A percentile compares a stretch with the other conserved stretches of the same genome.
These are phyloP conservation scores for Eristalis arbustorum DNA, from an alignment of 2,888 invertebrate species.

Conservation along the genomic window DNA sequence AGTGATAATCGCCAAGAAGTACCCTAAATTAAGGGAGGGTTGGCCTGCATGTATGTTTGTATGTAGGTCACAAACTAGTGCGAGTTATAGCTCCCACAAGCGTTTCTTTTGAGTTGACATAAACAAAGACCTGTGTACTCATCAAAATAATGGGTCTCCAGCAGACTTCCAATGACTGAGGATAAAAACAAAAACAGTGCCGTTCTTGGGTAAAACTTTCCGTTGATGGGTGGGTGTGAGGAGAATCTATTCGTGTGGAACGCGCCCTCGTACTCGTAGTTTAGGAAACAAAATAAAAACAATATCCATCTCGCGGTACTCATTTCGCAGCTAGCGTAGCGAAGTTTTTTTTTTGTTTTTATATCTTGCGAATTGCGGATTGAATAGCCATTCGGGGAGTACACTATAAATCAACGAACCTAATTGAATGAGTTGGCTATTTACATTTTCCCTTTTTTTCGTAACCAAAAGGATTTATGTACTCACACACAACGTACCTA, in stretches of 20 bases:
- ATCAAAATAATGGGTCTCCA: background rate
- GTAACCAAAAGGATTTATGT: background rate
- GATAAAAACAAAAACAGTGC: slow-evolving; percentile 19
- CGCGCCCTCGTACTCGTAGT: background rate
- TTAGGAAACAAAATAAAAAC: slow-evolving; percentile 25
- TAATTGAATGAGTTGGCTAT: slow-evolving; percentile 57
- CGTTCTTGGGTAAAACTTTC: slow-evolving; percentile 38
- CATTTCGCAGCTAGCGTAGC: background rate
- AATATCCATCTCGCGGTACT: background rate
- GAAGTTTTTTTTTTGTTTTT: slow-evolving; percentile 20
- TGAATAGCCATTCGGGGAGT: slow-evolving; percentile 36
- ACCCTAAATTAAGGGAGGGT: background rate
- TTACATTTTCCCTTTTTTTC: slow-evolving; percentile 14
- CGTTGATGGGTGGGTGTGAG: background rate
- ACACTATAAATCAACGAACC: slow-evolving; percentile 55
- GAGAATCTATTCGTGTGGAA: background rate
- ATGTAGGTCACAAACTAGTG: background rate
- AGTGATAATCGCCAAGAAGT: background rate
- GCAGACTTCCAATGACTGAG: background rate
- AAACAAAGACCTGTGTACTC: background rate
- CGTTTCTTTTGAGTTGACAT: background rate
- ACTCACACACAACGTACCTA: background rate
- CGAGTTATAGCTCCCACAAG: background rate
- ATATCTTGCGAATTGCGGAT: slow-evolving; percentile 48
- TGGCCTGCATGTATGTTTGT: background rate